Evolutionary conservation across 2,113 vertebrate species (phyloP).

Genomic region (Nesogale talazaci): DNA sequence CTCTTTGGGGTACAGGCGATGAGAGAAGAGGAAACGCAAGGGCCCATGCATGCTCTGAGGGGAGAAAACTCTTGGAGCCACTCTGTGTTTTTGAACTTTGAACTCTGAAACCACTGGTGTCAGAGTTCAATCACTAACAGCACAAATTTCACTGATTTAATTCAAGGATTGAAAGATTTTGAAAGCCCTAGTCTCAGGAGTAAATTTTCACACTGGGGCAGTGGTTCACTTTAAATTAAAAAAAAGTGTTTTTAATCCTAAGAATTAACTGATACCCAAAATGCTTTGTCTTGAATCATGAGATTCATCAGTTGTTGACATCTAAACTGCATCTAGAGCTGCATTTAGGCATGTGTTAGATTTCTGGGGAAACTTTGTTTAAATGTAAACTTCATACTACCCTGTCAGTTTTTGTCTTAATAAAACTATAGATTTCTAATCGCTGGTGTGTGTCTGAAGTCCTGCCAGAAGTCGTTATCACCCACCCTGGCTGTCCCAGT

Average conservation of each 20-base stretch:
- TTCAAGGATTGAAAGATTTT: slow-evolving; percentile 59
- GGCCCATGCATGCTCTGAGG: neutral
- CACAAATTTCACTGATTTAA: slow-evolving; percentile 75
- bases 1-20: neutral
- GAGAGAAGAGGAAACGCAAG: neutral
- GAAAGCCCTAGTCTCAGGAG: slow-evolving; percentile 76
- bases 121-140: slow-evolving; percentile 76
- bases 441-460: slow-evolving; percentile 76
- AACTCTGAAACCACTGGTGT: slow-evolving; percentile 62
- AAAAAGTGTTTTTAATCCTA: slow-evolving; percentile 54
- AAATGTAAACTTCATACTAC: slow-evolving; percentile 87
- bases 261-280: slow-evolving; percentile 67
- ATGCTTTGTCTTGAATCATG: slow-evolving; percentile 75
- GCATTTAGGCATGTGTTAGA: slow-evolving; percentile 87
- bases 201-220: slow-evolving; percentile 66
- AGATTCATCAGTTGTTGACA: slow-evolving; percentile 74
- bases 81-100: slow-evolving; percentile 53
- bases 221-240: slow-evolving; percentile 45
- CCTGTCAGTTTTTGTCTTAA: slow-evolving; percentile 87
- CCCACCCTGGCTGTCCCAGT: neutral
- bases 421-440: slow-evolving; percentile 93
- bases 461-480: neutral
- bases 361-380: slow-evolving; percentile 87
- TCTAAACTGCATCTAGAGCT: slow-evolving; percentile 77
- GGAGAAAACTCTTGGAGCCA: slow-evolving; percentile 39